phyloP scores from a whole-genome alignment of 2,797 vertebrate genomes.

The Eutrigla gurnardus region DNA sequence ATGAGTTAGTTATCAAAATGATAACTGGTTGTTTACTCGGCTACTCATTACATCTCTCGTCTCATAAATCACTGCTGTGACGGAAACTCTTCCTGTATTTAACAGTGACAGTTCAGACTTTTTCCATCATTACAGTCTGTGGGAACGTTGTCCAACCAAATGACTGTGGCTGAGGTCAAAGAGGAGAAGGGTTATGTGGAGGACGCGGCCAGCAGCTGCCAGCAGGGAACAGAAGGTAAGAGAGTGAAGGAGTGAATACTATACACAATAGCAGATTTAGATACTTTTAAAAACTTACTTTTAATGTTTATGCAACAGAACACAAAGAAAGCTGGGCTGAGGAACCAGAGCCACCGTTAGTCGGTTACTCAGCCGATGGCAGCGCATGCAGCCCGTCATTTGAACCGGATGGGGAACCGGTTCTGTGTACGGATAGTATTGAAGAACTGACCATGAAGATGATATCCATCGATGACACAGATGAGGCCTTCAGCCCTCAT shows the following conservation, averaged over 20 bases:
- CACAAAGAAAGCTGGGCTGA: slow-evolving; percentile 22
- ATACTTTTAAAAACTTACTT: slow-evolving; percentile 12
- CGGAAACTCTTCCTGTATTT: background rate
- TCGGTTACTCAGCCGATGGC: slow-evolving; percentile 9
- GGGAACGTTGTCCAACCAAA: slow-evolving; percentile 20
- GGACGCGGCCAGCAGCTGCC: slow-evolving; percentile 36
- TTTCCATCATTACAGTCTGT: slow-evolving; percentile 45
- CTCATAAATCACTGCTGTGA: background rate
- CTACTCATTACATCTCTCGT: background rate
- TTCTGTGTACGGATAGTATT: slow-evolving; percentile 21
- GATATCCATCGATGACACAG: slow-evolving; percentile 41
- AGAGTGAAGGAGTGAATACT: background rate
- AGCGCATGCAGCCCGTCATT: slow-evolving; percentile 45
- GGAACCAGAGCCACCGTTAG: slow-evolving; percentile 35
- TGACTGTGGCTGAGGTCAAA: slow-evolving; percentile 60
- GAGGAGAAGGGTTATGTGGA: slow-evolving; percentile 55
- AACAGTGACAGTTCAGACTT: background rate
- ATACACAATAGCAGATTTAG: background rate
- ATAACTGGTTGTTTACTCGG: background rate
- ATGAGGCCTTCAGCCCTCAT: slow-evolving; percentile 57
- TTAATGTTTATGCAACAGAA: slow-evolving; percentile 47
- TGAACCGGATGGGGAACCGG: slow-evolving; percentile 35
- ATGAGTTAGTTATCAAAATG: background rate
- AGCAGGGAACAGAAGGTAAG: slow-evolving; percentile 58
- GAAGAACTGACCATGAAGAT: slow-evolving; percentile 49